These are phyloP conservation scores for Numenius arquata DNA, from an alignment of 2,113 vertebrate genomes.

Conservation along the genomic window DNA sequence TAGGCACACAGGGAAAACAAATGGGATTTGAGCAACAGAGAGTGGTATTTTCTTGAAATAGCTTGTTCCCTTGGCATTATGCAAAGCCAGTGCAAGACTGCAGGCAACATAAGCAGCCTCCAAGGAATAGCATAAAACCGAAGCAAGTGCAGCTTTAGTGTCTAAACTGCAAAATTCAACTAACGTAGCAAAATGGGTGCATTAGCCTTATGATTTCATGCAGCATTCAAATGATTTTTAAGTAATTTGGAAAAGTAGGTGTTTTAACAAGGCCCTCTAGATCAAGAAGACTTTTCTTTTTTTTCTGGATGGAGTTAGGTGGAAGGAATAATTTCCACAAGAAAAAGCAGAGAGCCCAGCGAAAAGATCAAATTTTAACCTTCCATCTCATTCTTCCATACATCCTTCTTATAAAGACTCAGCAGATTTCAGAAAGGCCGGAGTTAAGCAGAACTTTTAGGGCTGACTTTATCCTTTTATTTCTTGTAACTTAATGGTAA, in stretches of 20 bases:
- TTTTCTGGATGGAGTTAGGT: background rate
- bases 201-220: background rate
- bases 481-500: background rate
- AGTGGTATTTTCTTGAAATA: background rate
- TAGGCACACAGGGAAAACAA: background rate
- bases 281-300: background rate
- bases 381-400: background rate
- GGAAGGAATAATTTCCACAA: background rate
- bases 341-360: background rate
- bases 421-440: background rate
- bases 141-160: background rate
- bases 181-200: accelerated
- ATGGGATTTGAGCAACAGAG: background rate
- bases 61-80: background rate
- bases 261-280: background rate
- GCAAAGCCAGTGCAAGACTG: background rate
- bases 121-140: background rate
- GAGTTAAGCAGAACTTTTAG: background rate
- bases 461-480: background rate
- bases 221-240: background rate
- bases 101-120: background rate
- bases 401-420: background rate
- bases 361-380: background rate
- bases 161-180: background rate
- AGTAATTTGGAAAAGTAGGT: background rate